Evolutionary conservation across 2,888 invertebrate genomes (phyloP), one percentile per base, ranked within the genome.

Genomic region (Eupithecia vulgata): DNA sequence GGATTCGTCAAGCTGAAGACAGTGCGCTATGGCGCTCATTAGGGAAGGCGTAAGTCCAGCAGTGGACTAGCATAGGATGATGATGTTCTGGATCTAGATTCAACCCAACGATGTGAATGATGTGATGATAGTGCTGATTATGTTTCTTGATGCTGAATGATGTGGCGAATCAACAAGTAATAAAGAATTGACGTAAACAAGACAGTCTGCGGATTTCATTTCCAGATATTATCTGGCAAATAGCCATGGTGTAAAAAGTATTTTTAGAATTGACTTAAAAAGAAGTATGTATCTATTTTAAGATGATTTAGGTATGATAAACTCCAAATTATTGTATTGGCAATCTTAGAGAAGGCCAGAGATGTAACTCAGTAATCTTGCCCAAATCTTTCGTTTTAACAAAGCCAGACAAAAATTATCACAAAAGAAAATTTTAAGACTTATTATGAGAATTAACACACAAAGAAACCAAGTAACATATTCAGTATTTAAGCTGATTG

Each of bases 401-500:
- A 57, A 57, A 57, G 25, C 13, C 57, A 57, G 52, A 52, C 52
- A 57, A 25, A 12, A 57, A 25, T 25, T 25, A 5, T 57, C 57
- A 25, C 13, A 25, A 25, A 13, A 25, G 57, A 5, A 57, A 57
- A 57, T 25, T 12, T 25, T 13, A 57, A 25, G 12, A 25, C 21
- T 12, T 21, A 4, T 25, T 25, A 57, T 1, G 13, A 57, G 57
- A 37, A 57, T 57, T 57, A 57, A 57, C 52, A 52, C n/a, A 52
- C 52, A 57, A 57, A 57, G 57, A 57, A 57, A 57, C 57, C 57
- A 57, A 57, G 25, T 57, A 57, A 57, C 21, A 57, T 57, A n/a
- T 52, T 52, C 21, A 52, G 48, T 12, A 57, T 25, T 4, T 57
- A 57, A 57, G 57, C 57, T 57, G 57, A 21, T 57, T 57, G 57